Percentiles rank a stretch among this genome's conserved stretches.
These are phyloP conservation scores for Oreochromis mossambicus DNA, from an alignment of 2,797 vertebrate genomes.

Conservation along the genomic window DNA sequence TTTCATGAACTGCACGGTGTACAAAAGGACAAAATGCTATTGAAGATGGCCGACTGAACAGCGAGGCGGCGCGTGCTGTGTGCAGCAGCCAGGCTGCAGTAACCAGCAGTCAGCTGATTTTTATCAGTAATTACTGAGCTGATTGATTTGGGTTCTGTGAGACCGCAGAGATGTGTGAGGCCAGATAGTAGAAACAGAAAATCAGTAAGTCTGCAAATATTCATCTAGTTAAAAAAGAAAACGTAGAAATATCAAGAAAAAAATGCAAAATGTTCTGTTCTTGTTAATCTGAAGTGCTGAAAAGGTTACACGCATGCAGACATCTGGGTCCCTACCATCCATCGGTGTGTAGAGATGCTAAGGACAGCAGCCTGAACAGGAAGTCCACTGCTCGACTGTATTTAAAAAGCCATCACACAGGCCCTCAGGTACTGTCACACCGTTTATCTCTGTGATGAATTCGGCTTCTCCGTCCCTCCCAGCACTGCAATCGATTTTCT, in stretches of 20 bases:
- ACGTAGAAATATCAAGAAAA: not conserved
- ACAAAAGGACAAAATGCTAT: not conserved
- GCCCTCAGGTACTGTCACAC: not conserved
- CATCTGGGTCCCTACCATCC: not conserved
- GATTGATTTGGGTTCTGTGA: not conserved
- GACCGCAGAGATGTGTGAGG: not conserved
- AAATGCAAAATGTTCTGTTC: not conserved
- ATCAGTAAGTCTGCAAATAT: not conserved
- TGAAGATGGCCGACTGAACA: not conserved
- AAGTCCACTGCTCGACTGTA: not conserved
- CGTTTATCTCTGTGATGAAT: constrained; percentile 3
- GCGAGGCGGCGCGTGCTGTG: not conserved
- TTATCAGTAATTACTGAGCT: not conserved
- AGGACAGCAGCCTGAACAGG: not conserved
- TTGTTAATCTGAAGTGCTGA: not conserved
- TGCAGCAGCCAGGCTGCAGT: not conserved
- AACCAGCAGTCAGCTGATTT: not conserved
- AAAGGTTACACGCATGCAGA: not conserved
- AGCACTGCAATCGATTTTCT: not conserved
- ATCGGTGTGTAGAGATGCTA: not conserved
- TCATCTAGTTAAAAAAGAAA: not conserved
- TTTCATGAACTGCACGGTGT: not conserved
- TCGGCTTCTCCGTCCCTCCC: not conserved
- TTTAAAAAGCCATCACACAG: not conserved
- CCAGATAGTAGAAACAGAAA: not conserved